Conservation (phyloP, 1,140 invertebrate species). For the Cecropterus lyciades region DNA sequence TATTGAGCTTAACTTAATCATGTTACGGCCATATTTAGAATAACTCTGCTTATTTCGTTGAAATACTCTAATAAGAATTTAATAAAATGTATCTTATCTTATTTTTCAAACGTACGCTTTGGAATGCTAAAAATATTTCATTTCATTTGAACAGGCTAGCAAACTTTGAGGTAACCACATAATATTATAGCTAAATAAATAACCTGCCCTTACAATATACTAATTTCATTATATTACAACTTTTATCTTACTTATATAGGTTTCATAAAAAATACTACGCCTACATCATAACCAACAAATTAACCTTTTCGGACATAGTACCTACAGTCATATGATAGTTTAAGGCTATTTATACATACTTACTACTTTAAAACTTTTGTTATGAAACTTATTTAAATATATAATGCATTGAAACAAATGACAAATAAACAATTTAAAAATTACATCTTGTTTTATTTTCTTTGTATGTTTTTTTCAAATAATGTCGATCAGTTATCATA, state of each 20-base stretch:
- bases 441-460: slow-evolving; percentile 50
- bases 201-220: slow-evolving; percentile 58
- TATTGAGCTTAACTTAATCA: slow-evolving; percentile 17
- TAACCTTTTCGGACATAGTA: slow-evolving; percentile 69
- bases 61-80: neutral
- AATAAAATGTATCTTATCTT: neutral
- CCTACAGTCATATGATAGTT: slow-evolving; percentile 73
- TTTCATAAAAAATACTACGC: slow-evolving; percentile 58
- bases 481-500: too few relatives aligned
- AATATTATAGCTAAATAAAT: slow-evolving; percentile 55
- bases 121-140: neutral
- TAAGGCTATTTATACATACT: slow-evolving; percentile 82
- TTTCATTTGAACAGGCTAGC: slow-evolving; percentile 30
- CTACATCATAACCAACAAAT: slow-evolving; percentile 64
- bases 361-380: slow-evolving; percentile 75
- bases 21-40: slow-evolving; percentile 15
- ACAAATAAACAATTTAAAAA: slow-evolving; percentile 79
- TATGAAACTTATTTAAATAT: slow-evolving; percentile 82
- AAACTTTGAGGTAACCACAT: slow-evolving; percentile 39
- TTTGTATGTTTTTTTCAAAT: neutral
- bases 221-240: slow-evolving; percentile 53
- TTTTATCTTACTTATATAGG: slow-evolving; percentile 52
- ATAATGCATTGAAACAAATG: slow-evolving; percentile 81
- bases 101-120: slow-evolving; percentile 7
- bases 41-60: slow-evolving; percentile 21